Percentiles rank a stretch among this genome's conserved stretches.
phyloP scores from a whole-genome alignment of 2,888 invertebrate genomes.

The Drepana falcataria region DNA sequence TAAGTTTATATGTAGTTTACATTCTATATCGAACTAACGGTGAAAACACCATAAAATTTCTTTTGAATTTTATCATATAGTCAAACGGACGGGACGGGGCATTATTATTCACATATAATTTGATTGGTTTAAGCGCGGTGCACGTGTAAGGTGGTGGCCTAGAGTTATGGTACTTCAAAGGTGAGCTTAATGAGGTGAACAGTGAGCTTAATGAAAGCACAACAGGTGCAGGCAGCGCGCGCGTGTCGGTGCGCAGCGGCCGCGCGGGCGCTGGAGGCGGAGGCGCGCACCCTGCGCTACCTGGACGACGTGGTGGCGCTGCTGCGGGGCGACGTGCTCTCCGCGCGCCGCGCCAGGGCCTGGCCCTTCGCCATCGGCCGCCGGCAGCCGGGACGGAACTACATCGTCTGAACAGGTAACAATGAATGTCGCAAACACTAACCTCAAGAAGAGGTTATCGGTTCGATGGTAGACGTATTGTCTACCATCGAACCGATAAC shows the following conservation, averaged over 20 bases:
- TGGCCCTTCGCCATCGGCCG: constrained; percentile 69
- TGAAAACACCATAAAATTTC: too few species aligned
- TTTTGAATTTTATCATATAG: too few species aligned
- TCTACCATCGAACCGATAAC: too few species aligned
- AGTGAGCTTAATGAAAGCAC: background rate
- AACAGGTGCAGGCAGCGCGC: constrained; percentile 56
- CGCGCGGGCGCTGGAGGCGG: constrained; percentile 62
- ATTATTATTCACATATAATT: too few species aligned
- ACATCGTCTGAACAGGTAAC: constrained; percentile 51
- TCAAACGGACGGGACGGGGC: too few species aligned
- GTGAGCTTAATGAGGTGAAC: too few species aligned
- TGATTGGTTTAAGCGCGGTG: too few species aligned
- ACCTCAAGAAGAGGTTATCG: background rate
- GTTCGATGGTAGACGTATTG: too few species aligned
- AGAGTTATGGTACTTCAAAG: too few species aligned
- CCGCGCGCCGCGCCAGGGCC: constrained; percentile 41
- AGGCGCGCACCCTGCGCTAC: constrained; percentile 70
- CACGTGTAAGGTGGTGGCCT: too few species aligned
- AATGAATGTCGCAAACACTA: background rate
- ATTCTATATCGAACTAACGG: too few species aligned
- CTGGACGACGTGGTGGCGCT: constrained; percentile 77
- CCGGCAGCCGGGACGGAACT: constrained; percentile 54
- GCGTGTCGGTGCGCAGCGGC: constrained; percentile 63
- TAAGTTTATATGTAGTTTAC: too few species aligned
- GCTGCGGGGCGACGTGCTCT: constrained; percentile 68